These are phyloP conservation scores for Anthoptus insignis DNA, from an alignment of 2,888 invertebrate species.

Conservation along the genomic window DNA sequence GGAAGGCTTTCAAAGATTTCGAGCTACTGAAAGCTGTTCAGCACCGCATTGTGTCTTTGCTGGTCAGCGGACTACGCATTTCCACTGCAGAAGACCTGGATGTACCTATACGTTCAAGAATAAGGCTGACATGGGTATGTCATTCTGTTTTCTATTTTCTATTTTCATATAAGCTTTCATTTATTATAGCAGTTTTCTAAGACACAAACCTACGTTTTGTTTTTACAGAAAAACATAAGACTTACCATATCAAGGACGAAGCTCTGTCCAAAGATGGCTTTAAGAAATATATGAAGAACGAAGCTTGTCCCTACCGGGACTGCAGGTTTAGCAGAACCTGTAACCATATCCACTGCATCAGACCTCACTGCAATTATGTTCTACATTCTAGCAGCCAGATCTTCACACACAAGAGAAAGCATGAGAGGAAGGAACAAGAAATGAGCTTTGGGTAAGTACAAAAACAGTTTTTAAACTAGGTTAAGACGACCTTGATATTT, in stretches of 20 bases:
- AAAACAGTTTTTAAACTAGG: not conserved
- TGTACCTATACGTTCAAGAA: conserved; percentile 99
- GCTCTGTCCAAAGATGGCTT: conserved; percentile 98
- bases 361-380: conserved; percentile 98
- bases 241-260: conserved; percentile 99
- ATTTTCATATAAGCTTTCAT: too few species aligned
- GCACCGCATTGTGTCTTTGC: conserved; percentile 97
- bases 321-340: conserved; percentile 98
- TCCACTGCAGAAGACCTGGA: conserved; percentile 97
- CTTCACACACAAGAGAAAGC: conserved; percentile 98
- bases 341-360: conserved; percentile 99
- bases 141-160: not conserved
- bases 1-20: conserved; percentile 98
- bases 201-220: not conserved
- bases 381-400: conserved; percentile 98
- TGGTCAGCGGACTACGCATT: conserved; percentile 98
- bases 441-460: conserved; percentile 93
- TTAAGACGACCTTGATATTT: not conserved
- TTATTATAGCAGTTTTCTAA: too few species aligned
- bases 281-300: conserved; percentile 99
- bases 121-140: conserved; percentile 99
- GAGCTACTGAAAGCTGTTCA: conserved; percentile 98
- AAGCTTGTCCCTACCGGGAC: conserved; percentile 96
- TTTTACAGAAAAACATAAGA: conserved; percentile 97
- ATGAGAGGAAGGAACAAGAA: conserved; percentile 98